Base-by-base conservation (phyloP, 1,140 invertebrate species). In the Trypoxylus dichotomus region DNA sequence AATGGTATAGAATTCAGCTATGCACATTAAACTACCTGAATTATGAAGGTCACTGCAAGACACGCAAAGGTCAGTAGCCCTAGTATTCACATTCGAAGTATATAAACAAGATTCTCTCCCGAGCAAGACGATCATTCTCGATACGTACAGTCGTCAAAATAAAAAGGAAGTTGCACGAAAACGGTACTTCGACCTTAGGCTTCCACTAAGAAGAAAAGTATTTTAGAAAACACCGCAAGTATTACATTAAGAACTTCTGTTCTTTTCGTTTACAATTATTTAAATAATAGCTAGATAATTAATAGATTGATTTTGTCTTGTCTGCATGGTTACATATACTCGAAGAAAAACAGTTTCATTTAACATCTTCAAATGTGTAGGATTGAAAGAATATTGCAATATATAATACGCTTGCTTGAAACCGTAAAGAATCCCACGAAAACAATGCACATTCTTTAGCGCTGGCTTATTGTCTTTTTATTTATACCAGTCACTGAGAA, bases 11-110 rank as follows among this genome's bases (percentile, higher is more conserved):
- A 68, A 68, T 29, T 68, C 19, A 27, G 27, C 8, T 68, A 32
- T 32, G 27, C 7, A 25, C 60, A 21, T 68, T 68, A 68, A 68
- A 27, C 60, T 68, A 68, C 60, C 60, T 68, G 60, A 68, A 68
- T 54, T 27, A 68, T 68, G 60, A 68, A 68, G 60, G 60, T 68
- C 60, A 68, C 60, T 68, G 24, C 60, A 68, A 68, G 21, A 68
- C 27, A 29, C 21, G 60, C 13, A 68, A 54, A 68, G 60, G 60
- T 68, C 24, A 68, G 60, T 68, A 63, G 60, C 60, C 60, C 60
- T 63, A 63, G 25, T 1, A 24, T 24, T 27, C 25, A 68, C 24
- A 68, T 10, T 29, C 8, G 21, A 24, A 68, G 24, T 29, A 19
- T 29, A 25, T 27, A 68, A 27, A 25, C 21, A 27, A 68, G 60